Base-by-base conservation (phyloP, 2,113 vertebrate species). In the Thunnus thynnus region DNA sequence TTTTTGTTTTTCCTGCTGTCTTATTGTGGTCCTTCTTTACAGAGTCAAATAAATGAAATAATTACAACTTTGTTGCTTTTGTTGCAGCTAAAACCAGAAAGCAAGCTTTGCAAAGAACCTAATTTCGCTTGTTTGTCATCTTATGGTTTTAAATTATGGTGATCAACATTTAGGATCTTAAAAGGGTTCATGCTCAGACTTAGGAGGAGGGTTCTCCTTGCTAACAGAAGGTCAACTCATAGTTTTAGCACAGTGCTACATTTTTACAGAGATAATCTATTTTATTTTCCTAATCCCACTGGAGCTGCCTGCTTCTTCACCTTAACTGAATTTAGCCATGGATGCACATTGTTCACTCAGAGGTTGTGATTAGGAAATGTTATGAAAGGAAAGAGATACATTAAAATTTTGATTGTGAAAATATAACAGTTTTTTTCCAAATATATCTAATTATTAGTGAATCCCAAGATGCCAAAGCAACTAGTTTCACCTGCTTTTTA, bases 321-420 rank as follows among this genome's bases (percentile, higher is more conserved):
- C 46, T 57, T 1, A 18, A 85, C 67, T 76, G 68, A 56, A 76
- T 72, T 68, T 60, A 46, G 20, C 47, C 48, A 63, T 25, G 80
- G 66, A 69, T 78, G 52, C 63, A 77, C 70, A 51, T 47, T 52
- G 52, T 76, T 71, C 56, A 75, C 9, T 78, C 64, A 71, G 47
- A 72, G 58, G 36, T 78, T 57, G 48, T 62, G 3, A 71, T 75
- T 84, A 84, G 41, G 74, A 41, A 41, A 1, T 7, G 4, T 76
- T 48, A 76, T 52, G 17, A 48, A 55, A 20, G 8, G n/a, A 56
- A 11, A 41, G 25, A 63, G 18, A 65, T 32, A 47, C 13, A 58
- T 27, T 48, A 4, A 1, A 13, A 18, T 54, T 54, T 20, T 36
- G 7, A 46, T 14, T 30, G 7, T 32, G 20, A 32, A 18, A 25